These are phyloP conservation scores for Terebella lapidaria DNA, from an alignment of 2,888 invertebrate species.

Conservation along the genomic window DNA sequence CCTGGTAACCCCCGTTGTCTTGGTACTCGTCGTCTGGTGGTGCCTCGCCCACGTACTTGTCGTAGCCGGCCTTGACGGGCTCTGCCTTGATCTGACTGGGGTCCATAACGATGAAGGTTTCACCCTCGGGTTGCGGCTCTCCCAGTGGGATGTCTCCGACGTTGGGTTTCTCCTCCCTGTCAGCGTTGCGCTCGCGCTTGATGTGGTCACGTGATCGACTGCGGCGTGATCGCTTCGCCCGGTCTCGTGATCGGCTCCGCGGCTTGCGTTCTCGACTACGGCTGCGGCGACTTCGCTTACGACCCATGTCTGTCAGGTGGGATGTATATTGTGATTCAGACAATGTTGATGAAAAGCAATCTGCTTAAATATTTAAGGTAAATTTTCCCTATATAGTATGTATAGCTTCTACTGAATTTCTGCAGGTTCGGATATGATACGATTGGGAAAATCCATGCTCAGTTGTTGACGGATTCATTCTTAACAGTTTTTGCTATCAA, in stretches of 20 bases:
- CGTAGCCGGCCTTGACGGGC: neutral
- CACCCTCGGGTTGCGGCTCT: slow-evolving; percentile 2
- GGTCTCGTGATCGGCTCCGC: slow-evolving; percentile 15
- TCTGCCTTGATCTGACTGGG: neutral
- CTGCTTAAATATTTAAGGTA: too few relatives aligned
- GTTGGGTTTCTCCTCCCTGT: slow-evolving; percentile 2
- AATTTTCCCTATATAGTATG: too few relatives aligned
- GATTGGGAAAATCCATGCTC: too few relatives aligned
- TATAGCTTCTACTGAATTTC: too few relatives aligned
- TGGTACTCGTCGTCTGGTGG: neutral
- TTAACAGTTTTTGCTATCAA: too few relatives aligned
- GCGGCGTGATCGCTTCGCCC: slow-evolving; percentile 11
- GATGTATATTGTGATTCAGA: neutral
- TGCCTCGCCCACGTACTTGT: neutral
- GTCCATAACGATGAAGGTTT: neutral
- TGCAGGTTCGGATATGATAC: too few relatives aligned
- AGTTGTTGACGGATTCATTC: too few relatives aligned
- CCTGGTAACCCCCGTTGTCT: neutral
- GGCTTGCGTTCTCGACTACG: slow-evolving; percentile 8
- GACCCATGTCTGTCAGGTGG: too few relatives aligned
- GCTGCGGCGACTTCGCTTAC: neutral
- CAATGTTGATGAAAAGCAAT: too few relatives aligned
- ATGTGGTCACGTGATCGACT: slow-evolving; percentile 19
- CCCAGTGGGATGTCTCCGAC: neutral
- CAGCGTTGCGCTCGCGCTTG: slow-evolving; percentile 6